Evolutionary conservation across 2,888 invertebrate species (phyloP).

Genomic region (Drosophila ustulata): DNA sequence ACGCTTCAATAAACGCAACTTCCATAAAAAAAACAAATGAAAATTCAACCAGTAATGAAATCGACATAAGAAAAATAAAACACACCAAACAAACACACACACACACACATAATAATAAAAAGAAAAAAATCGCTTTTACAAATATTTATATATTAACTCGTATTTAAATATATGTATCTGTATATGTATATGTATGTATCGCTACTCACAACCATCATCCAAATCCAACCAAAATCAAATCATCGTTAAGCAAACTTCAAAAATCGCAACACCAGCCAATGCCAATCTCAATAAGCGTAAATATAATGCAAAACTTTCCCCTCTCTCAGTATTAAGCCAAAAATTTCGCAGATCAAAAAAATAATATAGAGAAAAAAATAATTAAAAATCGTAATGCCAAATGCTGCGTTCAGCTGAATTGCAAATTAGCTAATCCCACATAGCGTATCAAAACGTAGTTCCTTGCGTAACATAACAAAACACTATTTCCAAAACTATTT

Average conservation of each 20-base stretch:
- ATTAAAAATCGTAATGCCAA: constrained; percentile 18
- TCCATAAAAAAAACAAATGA: constrained; percentile 62
- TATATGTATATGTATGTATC: constrained; percentile 79
- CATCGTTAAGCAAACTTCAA: constrained; percentile 76
- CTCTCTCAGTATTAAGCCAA: constrained; percentile 59
- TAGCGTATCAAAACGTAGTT: constrained; percentile 67
- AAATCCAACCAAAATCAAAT: constrained; percentile 61
- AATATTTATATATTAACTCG: constrained; percentile 80
- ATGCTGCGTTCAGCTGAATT: constrained; percentile 47
- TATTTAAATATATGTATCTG: constrained; percentile 79
- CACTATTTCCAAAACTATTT: constrained; percentile 80
- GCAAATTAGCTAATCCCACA: constrained; percentile 52
- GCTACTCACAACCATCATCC: constrained; percentile 77
- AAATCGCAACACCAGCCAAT: constrained; percentile 67
- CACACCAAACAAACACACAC: constrained; percentile 13
- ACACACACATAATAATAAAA: constrained; percentile 27
- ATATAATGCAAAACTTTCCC: constrained; percentile 70
- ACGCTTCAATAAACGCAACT: constrained; percentile 82
- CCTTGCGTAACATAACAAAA: constrained; percentile 78
- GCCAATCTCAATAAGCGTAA: constrained; percentile 72
- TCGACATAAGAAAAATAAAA: constrained; percentile 65
- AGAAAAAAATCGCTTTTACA: constrained; percentile 70
- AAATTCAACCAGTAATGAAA: constrained; percentile 56
- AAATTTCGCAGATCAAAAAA: constrained; percentile 37
- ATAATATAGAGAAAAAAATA: constrained; percentile 16